phyloP scores from a whole-genome alignment of 2,888 invertebrate species.

The Smittia sp. region DNA sequence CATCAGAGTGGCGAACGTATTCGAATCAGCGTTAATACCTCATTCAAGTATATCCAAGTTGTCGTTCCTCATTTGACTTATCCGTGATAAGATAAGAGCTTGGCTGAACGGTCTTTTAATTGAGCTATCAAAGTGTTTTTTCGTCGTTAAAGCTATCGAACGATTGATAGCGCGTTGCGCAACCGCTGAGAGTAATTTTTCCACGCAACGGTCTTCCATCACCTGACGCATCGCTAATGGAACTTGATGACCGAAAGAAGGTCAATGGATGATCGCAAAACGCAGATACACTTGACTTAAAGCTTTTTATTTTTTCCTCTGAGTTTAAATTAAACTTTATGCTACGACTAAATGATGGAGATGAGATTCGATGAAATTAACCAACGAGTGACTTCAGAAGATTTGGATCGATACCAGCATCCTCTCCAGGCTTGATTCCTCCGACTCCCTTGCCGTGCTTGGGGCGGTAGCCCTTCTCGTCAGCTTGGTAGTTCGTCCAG shows the following conservation, averaged over 20 bases:
- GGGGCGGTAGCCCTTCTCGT: slow-evolving; percentile 42
- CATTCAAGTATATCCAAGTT: background rate
- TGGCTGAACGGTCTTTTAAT: background rate
- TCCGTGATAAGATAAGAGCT: background rate
- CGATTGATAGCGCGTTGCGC: too few relatives aligned
- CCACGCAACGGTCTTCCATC: too few relatives aligned
- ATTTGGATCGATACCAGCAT: slow-evolving; percentile 42
- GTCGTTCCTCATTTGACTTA: background rate
- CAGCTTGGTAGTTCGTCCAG: slow-evolving; percentile 29
- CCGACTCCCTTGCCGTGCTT: slow-evolving; percentile 43
- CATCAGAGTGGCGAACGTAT: background rate
- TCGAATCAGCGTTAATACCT: background rate
- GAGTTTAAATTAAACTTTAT: too few relatives aligned
- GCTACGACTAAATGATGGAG: too few relatives aligned
- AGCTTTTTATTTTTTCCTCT: background rate
- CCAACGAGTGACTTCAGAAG: slow-evolving; percentile 43
- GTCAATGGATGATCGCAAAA: background rate
- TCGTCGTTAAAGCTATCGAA: too few relatives aligned
- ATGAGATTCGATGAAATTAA: slow-evolving; percentile 35
- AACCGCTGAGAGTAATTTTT: too few relatives aligned
- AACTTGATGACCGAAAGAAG: background rate
- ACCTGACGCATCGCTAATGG: too few relatives aligned
- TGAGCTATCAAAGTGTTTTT: too few relatives aligned
- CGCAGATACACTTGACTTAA: too few relatives aligned
- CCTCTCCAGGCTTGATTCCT: slow-evolving; percentile 43